Percentiles rank a stretch among this genome's conserved stretches.
Conservation (phyloP, 2,888 invertebrate species). For the Neoascia interrupta region DNA sequence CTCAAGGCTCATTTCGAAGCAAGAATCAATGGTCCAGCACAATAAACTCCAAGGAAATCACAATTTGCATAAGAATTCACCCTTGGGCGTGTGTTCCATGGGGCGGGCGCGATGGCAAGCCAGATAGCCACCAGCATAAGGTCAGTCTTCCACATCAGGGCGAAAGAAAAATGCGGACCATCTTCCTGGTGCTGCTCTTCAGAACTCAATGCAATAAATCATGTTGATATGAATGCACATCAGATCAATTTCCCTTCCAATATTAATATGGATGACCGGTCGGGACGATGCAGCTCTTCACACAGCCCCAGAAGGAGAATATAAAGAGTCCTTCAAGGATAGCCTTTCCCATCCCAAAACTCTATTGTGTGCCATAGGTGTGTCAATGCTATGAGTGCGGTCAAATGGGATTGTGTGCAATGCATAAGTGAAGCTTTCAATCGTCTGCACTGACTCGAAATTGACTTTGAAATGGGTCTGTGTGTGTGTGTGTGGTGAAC, state of each 20-base stretch:
- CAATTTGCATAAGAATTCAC: constrained; percentile 56
- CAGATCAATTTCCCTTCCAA: constrained; percentile 63
- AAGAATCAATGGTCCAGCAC: constrained; percentile 25
- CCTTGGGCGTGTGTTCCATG: background rate
- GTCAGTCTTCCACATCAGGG: constrained; percentile 26
- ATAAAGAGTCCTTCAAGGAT: constrained; percentile 37
- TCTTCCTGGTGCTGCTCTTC: constrained; percentile 10
- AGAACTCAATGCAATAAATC: constrained; percentile 52
- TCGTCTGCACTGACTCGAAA: constrained; percentile 46
- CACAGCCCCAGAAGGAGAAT: background rate
- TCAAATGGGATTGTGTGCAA: constrained; percentile 36
- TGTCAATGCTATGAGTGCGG: constrained; percentile 10
- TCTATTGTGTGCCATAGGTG: background rate
- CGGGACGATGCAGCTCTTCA: constrained; percentile 16
- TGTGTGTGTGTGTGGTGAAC: constrained; percentile 28
- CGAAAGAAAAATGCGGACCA: background rate
- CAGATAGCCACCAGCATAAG: constrained; percentile 34
- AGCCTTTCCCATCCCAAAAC: background rate
- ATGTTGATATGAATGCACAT: constrained; percentile 66
- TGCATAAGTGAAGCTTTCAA: constrained; percentile 56
- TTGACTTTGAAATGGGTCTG: constrained; percentile 5
- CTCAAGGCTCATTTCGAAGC: constrained; percentile 43
- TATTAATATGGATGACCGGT: constrained; percentile 65
- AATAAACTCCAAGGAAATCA: constrained; percentile 45
- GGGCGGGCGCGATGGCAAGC: background rate